Evolutionary conservation across 2,797 vertebrate genomes (phyloP).

Genomic region (Tokudaia muenninki): DNA sequence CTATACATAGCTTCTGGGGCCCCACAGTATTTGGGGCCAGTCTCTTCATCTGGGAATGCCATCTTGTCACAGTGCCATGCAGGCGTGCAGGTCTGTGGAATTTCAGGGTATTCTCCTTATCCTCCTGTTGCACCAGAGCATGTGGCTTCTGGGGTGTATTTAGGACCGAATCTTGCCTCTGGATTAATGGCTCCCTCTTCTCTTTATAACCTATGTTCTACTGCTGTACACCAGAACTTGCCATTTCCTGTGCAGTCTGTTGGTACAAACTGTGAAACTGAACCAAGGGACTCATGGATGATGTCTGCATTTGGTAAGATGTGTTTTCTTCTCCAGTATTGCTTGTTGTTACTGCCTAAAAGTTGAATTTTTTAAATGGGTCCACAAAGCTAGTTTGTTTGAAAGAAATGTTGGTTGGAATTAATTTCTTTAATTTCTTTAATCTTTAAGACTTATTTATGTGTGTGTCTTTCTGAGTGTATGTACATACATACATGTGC

Average conservation of each 20-base stretch:
- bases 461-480: neutral
- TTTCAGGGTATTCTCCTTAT: slow-evolving; percentile 84
- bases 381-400: slow-evolving; percentile 34
- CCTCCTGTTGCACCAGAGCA: slow-evolving; percentile 82
- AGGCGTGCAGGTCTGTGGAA: slow-evolving; percentile 84
- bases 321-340: slow-evolving; percentile 30
- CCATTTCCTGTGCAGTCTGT: slow-evolving; percentile 85
- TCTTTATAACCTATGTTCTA: slow-evolving; percentile 83
- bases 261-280: slow-evolving; percentile 79
- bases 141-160: slow-evolving; percentile 83
- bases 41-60: slow-evolving; percentile 78
- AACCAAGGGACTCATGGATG: slow-evolving; percentile 85
- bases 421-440: neutral
- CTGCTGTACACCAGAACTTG: slow-evolving; percentile 86
- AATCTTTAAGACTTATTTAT: neutral
- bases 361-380: slow-evolving; percentile 34
- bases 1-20: slow-evolving; percentile 88
- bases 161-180: slow-evolving; percentile 83
- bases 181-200: slow-evolving; percentile 85
- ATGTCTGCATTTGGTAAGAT: slow-evolving; percentile 90
- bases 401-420: slow-evolving; percentile 7
- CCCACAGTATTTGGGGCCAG: slow-evolving; percentile 89
- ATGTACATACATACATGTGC: neutral
- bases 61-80: slow-evolving; percentile 87
- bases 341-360: slow-evolving; percentile 50